Conservation (phyloP, 2,797 vertebrate species). For the Acanthurus lineatus region DNA sequence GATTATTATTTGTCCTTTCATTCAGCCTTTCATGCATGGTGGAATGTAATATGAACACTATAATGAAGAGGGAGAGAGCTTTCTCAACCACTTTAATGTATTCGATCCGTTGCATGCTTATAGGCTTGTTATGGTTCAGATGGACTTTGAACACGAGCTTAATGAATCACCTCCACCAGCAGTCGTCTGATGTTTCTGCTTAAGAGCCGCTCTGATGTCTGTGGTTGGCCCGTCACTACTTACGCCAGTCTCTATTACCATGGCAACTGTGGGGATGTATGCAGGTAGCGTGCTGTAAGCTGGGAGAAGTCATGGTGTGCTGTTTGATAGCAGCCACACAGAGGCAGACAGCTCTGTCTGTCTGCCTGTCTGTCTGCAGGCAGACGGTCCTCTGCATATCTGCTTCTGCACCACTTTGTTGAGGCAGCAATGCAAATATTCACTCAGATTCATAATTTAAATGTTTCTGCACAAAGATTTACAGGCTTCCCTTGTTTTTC, state of each 20-base stretch:
- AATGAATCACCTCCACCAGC: slow-evolving; percentile 84
- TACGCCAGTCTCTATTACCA: slow-evolving; percentile 79
- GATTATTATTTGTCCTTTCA: slow-evolving; percentile 73
- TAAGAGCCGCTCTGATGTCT: slow-evolving; percentile 81
- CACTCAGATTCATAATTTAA: slow-evolving; percentile 29
- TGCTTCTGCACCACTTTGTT: slow-evolving; percentile 37
- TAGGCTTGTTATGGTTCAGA: slow-evolving; percentile 81
- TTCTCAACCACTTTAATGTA: slow-evolving; percentile 75
- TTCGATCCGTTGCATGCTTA: slow-evolving; percentile 78
- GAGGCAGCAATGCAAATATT: slow-evolving; percentile 37
- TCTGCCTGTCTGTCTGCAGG: slow-evolving; percentile 41
- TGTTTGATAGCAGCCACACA: slow-evolving; percentile 78
- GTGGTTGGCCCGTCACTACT: slow-evolving; percentile 72
- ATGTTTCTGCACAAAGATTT: slow-evolving; percentile 28
- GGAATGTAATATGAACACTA: slow-evolving; percentile 74
- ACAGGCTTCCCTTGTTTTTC: slow-evolving; percentile 23
- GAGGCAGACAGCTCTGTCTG: slow-evolving; percentile 55
- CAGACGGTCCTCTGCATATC: slow-evolving; percentile 17
- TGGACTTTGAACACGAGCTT: slow-evolving; percentile 79
- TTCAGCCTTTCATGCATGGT: slow-evolving; percentile 64
- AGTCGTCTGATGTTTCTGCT: slow-evolving; percentile 80
- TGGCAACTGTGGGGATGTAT: slow-evolving; percentile 83
- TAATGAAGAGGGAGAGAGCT: slow-evolving; percentile 75
- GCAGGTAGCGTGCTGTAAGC: slow-evolving; percentile 83
- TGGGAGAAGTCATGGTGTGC: slow-evolving; percentile 78